These are phyloP conservation scores for Goniozus legneri DNA, from an alignment of 1,140 invertebrate species.

Conservation along the genomic window DNA sequence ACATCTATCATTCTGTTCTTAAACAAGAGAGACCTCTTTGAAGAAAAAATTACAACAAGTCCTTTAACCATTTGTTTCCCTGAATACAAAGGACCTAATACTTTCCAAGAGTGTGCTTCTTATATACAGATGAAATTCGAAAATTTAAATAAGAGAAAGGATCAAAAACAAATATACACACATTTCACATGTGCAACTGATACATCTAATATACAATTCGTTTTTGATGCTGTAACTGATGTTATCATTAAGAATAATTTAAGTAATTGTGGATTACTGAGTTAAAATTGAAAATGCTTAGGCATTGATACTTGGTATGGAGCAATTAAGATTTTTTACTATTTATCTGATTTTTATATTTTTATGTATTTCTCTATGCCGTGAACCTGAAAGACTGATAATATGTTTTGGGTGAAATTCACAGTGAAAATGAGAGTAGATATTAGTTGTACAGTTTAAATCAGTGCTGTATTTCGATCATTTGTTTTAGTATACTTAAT, in stretches of 20 bases:
- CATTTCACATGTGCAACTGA: slow-evolving; percentile 92
- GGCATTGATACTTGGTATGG: too few relatives aligned
- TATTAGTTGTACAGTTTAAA: too few relatives aligned
- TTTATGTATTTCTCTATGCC: too few relatives aligned
- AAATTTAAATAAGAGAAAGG: slow-evolving; percentile 79
- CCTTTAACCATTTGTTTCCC: slow-evolving; percentile 94
- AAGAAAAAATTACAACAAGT: slow-evolving; percentile 86
- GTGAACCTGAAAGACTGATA: too few relatives aligned
- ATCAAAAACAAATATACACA: slow-evolving; percentile 88
- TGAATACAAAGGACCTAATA: slow-evolving; percentile 85
- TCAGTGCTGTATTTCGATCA: too few relatives aligned
- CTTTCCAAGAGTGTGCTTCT: slow-evolving; percentile 80
- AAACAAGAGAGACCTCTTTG: slow-evolving; percentile 96
- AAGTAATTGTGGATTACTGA: slow-evolving; percentile 80
- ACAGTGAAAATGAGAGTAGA: too few relatives aligned
- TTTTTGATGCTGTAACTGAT: slow-evolving; percentile 89
- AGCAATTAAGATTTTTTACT: too few relatives aligned
- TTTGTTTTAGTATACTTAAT: too few relatives aligned
- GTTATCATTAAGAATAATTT: slow-evolving; percentile 93
- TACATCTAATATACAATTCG: slow-evolving; percentile 88
- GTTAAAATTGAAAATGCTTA: too few relatives aligned
- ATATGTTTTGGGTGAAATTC: too few relatives aligned
- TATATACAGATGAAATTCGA: slow-evolving; percentile 91
- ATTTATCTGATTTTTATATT: too few relatives aligned
- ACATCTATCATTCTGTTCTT: slow-evolving; percentile 97